Conservation (phyloP, 2,888 invertebrate species). For the Tinea pellionella region DNA sequence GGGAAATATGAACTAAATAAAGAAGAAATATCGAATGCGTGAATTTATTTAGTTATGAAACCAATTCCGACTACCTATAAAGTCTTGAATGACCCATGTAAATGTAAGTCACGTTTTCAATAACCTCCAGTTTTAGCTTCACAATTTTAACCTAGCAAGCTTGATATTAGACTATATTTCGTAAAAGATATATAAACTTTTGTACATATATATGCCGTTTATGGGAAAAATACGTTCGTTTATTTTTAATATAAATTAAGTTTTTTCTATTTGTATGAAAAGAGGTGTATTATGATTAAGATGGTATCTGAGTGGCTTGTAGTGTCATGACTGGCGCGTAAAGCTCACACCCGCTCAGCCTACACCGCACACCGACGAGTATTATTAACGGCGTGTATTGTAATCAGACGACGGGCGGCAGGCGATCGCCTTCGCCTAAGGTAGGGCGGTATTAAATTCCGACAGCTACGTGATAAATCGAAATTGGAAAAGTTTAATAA, state of each 20-base stretch:
- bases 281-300: too few relatives aligned
- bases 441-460: slow-evolving; percentile 71
- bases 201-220: background rate
- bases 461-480: slow-evolving; percentile 72
- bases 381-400: slow-evolving; percentile 70
- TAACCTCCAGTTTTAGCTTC: slow-evolving; percentile 69
- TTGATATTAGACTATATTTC: slow-evolving; percentile 58
- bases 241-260: background rate
- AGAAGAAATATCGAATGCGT: slow-evolving; percentile 10
- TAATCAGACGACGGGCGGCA: slow-evolving; percentile 69
- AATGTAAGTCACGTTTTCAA: slow-evolving; percentile 70
- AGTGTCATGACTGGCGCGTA: background rate
- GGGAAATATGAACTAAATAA: background rate
- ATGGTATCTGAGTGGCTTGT: background rate
- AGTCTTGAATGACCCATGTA: slow-evolving; percentile 29
- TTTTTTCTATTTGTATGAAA: background rate
- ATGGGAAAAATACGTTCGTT: background rate
- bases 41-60: slow-evolving; percentile 14
- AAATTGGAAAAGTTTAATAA: slow-evolving; percentile 72
- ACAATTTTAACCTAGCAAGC: slow-evolving; percentile 59
- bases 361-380: slow-evolving; percentile 20
- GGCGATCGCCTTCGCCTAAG: slow-evolving; percentile 69
- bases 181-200: slow-evolving; percentile 9
- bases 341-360: background rate
- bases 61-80: slow-evolving; percentile 13